Base-by-base conservation (phyloP, 2,888 invertebrate genomes). In the Phymatocera aterrima region DNA sequence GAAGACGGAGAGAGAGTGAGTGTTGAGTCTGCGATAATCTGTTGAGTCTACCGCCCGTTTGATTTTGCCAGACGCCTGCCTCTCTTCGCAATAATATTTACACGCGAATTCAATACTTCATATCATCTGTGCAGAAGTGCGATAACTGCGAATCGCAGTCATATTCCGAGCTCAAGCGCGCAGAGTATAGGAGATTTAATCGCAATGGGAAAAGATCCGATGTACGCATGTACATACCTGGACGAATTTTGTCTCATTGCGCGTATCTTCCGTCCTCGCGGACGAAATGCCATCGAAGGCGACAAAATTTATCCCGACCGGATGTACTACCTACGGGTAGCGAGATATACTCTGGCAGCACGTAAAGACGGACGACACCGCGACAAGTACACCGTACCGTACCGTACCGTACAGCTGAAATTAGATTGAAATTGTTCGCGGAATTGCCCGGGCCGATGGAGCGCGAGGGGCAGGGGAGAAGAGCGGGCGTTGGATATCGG, bases 351-450 rank as follows among this genome's bases (percentile, higher is more conserved):
- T 8, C 3, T n/a, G n/a, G 8, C 15, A n/a, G 5, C 31, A 72
- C 31, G 28, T 54, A 48, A 51, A 51, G 51, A 51, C 28, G 18
- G 31, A 51, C 48, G 34, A 72, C 28, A 46, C 43, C 68, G 64
- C 64, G 43, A 68, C 43, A 18, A 0, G 18, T 54, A 18, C n/a
- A n/a, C n/a, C n/a, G n/a, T n/a, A n/a, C n/a, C n/a, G 18, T 34
- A 64, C 64, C 21, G 3, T 3, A n/a, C 10, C 24, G 28, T 8
- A 28, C 43, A 21, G 37, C 72, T 72, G 34, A 75, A 75, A 75
- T 75, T 75, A 75, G 75, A 75, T 75, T 60, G 75, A 75, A 75
- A 75, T 75, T 75, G 75, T 75, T 75, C 75, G 75, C 75, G 28
- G 75, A 75, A 75, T 75, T 57, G 57, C 61, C 61, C 61, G n/a